Evolutionary conservation across 2,113 vertebrate species (phyloP).

Genomic region (Progne subis): DNA sequence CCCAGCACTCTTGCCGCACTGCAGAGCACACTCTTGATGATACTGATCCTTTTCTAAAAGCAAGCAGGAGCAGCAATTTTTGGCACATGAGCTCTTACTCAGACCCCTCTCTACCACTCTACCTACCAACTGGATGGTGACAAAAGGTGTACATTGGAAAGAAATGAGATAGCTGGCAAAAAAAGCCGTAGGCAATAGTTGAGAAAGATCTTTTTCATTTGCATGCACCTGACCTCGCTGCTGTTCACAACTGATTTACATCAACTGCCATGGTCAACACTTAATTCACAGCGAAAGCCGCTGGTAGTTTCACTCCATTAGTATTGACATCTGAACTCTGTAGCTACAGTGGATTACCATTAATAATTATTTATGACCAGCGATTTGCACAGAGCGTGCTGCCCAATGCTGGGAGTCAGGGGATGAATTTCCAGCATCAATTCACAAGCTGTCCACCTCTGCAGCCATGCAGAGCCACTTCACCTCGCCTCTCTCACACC

Average conservation of each 20-base stretch:
- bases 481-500: neutral
- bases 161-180: neutral
- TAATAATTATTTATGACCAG: conserved; percentile 27
- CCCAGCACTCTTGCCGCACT: neutral
- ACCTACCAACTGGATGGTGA: neutral
- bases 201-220: conserved; percentile 2
- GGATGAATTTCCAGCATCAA: neutral
- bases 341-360: neutral
- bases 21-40: neutral
- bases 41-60: neutral
- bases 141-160: neutral
- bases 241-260: conserved; percentile 26
- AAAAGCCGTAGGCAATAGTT: neutral
- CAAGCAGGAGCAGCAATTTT: neutral
- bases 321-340: conserved; percentile 9
- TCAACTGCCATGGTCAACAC: neutral
- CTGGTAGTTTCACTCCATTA: conserved; percentile 50
- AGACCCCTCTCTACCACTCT: neutral
- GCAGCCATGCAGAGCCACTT: neutral
- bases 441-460: neutral
- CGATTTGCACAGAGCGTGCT: neutral
- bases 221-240: neutral
- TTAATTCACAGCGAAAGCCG: neutral
- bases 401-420: neutral
- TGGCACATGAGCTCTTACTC: neutral